Evolutionary conservation across 2,888 invertebrate genomes (phyloP), one percentile per base, ranked within the genome.

Genomic region (Tetropium fuscum): DNA sequence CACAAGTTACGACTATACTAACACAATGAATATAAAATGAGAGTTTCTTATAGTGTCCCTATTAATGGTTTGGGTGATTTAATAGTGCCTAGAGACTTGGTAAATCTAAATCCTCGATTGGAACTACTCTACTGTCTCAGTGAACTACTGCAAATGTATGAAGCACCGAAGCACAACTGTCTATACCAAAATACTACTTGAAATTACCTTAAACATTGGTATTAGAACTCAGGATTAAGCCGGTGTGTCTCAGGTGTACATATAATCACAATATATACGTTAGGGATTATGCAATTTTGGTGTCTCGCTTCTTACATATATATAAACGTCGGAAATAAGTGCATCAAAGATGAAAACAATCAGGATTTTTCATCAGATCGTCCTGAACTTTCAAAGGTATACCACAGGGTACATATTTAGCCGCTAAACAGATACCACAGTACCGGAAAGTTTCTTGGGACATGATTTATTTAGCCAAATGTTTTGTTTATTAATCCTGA

Each of bases 161-260:
- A 62, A 64, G 56, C 57, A 60, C 55, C 57, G 38, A 66, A 66
- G 66, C 66, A 64, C 64, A 62, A 60, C 57, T 41, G 8, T 57
- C 44, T 57, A 41, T 43, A 19, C 38, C 30, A 18, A n/a, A 43
- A 49, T n/a, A 43, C 56, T 56, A 60, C 56, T 19, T 40, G 32
- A 16, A 66, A 58, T 72, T 72, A 72, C 72, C 72, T 72, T 72
- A 15, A 67, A 57, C 36, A 48, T 64, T 58, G 55, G 56, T 55
- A 44, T 48, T 61, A 57, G 64, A 54, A 56, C 58, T 60, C 68
- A 68, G 71, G 70, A 70, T 68, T 71, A 72, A 72, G 70, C 71
- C 70, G 34, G 62, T 64, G 62, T 66, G 66, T 56, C 59, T 59
- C 58, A 57, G 48, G 58, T 59, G 53, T 58, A 56, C 41, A 63